These are phyloP conservation scores for Pelodiscus sinensis DNA, from an alignment of 2,113 vertebrate species.

Conservation along the genomic window DNA sequence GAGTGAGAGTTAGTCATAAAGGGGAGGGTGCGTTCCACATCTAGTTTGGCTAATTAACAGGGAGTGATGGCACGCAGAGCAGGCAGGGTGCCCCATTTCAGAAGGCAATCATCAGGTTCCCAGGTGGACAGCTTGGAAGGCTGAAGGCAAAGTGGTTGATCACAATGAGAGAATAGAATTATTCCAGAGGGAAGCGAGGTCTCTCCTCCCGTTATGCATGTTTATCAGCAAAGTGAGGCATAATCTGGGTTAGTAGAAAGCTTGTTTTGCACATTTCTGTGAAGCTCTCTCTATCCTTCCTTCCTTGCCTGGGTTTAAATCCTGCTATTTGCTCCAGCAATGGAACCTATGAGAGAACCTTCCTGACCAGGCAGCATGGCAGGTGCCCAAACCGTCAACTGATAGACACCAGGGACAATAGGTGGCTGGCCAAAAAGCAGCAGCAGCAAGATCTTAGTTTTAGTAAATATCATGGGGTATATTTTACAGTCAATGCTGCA, in stretches of 20 bases:
- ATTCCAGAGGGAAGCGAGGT: neutral
- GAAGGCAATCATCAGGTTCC: accelerated
- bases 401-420: neutral
- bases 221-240: neutral
- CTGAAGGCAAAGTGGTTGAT: neutral
- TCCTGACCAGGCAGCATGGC: neutral
- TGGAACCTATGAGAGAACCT: neutral
- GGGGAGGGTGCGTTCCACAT: neutral
- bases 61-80: neutral
- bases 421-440: neutral
- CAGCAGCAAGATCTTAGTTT: neutral
- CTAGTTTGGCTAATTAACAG: neutral
- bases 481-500: neutral
- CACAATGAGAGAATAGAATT: neutral
- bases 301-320: neutral
- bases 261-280: accelerated
- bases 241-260: accelerated
- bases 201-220: neutral
- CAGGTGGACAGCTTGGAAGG: accelerated
- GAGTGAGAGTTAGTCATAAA: neutral
- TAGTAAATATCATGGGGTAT: no score
- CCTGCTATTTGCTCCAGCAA: neutral
- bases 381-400: neutral
- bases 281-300: neutral
- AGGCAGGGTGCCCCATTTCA: accelerated